Evolutionary conservation across 1,140 invertebrate species (phyloP), one percentile per base, ranked within the genome.

Genomic region (Scylla paramamosain): DNA sequence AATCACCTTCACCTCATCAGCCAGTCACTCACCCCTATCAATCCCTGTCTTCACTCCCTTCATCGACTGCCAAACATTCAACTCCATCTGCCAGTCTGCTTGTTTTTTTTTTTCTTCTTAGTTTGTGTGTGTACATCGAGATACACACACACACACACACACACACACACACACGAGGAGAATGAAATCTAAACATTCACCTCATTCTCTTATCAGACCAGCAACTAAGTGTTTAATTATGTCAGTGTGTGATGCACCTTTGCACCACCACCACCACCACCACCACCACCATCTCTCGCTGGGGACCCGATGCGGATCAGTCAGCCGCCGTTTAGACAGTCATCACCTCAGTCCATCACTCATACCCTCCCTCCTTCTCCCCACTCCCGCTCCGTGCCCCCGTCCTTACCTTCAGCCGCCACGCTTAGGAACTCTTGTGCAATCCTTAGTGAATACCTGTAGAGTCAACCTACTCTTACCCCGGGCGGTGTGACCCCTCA

Each of bases 71-170:
- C 20, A n/a, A 77, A n/a, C 67, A 88, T 88, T 39, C 28, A 88
- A 88, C 45, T 20, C 31, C 25, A 20, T 88, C 31, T 88, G 45
- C 29, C 86, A 6, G 45, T 32, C 86, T 32, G 4, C 29, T 45
- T 86, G 12, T 12, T 86, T 86, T 86, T 86, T 86, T 86, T 12
- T 86, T 86, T 86, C 20, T 12, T 25, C 83, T 84, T 10, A 12
- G 12, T 32, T 84, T 28, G n/a, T 84, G 83, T 29, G 83, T 84
- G 32, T 59, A 83, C 67, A 91, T 48, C 59, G 20, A 91, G 4
- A 89, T 39, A 89, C 87, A 89, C 45, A 89, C 45, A 89, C 87
- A 89, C 87, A 89, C 87, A 89, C 87, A 89, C 87, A 89, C 87
- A 89, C 39, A 89, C 87, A 89, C 39, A 89, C 39, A 89, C 86